Evolutionary conservation across 2,113 vertebrate genomes (phyloP), one percentile per base, ranked within the genome.

Genomic region (Bambusicola thoracicus): DNA sequence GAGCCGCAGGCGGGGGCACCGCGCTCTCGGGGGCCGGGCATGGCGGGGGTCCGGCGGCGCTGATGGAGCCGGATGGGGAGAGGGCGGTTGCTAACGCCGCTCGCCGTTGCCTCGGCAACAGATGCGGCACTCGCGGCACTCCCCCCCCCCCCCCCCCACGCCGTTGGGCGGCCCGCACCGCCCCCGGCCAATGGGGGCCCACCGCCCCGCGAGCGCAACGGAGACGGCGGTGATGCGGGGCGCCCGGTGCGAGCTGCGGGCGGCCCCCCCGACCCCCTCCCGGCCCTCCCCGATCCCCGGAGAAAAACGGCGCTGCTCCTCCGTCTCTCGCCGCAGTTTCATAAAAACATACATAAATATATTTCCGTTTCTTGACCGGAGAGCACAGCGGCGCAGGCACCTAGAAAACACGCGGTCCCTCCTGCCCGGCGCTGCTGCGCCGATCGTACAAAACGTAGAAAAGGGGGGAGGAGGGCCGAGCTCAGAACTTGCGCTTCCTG

Each of bases 331-430:
- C 96, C 97, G 96, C 83, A 95, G 95, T 96, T 97, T 97, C 93
- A 97, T 98, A 98, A 94, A 98, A 97, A 98, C 95, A 97, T 97
- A 97, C 94, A 98, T 97, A 98, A 98, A 98, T 98, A 97, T 98
- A 97, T 97, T 98, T 98, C 95, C 95, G 92, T 96, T 97, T 97
- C 92, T 97, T 85, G 89, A 91, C 79, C 84, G 73, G 95, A 89
- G 62, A 91, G 85, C 97, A 94, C 94, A 97, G 97, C 95, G 94
- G 69, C 85, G 97, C 94, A 84, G 94, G 94, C 87, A 96, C 83
- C 95, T 97, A 97, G 86, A 97, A 97, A 98, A 96, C 95, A 13
- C 78, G 95, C 83, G 89, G 84, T 55, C 68, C 36, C 96, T 78
- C 95, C 93, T 94, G 92, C 95, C 96, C 61, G 2, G 70, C n/a